phyloP scores from a whole-genome alignment of 2,888 invertebrate species.

The Latrodectus hesperus region DNA sequence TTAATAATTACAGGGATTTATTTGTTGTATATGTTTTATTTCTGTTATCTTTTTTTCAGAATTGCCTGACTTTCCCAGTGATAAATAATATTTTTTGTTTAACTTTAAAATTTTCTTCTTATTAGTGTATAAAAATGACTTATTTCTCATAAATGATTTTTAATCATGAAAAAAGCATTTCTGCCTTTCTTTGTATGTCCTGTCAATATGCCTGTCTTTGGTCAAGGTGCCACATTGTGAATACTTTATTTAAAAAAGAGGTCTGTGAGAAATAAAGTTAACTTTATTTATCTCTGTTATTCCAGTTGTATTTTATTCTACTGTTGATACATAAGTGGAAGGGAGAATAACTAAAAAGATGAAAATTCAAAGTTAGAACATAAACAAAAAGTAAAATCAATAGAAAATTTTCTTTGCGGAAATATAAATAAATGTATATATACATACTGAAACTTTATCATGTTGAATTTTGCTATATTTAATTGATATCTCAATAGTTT shows the following conservation, averaged over 20 bases:
- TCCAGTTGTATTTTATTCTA: neutral
- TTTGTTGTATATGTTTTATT: conserved; percentile 59
- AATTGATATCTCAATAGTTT: too few relatives aligned
- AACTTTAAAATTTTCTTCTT: conserved; percentile 1
- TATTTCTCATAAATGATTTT: neutral
- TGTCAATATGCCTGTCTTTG: conserved; percentile 38
- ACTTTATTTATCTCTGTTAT: conserved; percentile 53
- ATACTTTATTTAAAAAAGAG: conserved; percentile 57
- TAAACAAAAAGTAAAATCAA: too few relatives aligned
- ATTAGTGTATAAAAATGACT: neutral
- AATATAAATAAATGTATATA: too few relatives aligned
- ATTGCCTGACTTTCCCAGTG: conserved; percentile 33
- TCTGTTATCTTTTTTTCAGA: neutral
- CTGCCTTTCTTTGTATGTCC: conserved; percentile 36
- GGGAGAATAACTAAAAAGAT: too few relatives aligned
- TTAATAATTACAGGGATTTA: conserved; percentile 19
- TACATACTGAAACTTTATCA: too few relatives aligned
- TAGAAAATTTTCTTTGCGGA: too few relatives aligned
- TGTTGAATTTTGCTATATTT: too few relatives aligned
- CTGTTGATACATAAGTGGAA: too few relatives aligned
- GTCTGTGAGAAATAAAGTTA: conserved; percentile 49
- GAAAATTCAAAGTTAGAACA: too few relatives aligned
- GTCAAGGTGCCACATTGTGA: conserved; percentile 49
- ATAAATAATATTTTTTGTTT: conserved; percentile 42
- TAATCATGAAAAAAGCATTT: conserved; percentile 29